Evolutionary conservation across 2,888 invertebrate genomes (phyloP), one percentile per base, ranked within the genome.

Genomic region (Dendrolimus pini): DNA sequence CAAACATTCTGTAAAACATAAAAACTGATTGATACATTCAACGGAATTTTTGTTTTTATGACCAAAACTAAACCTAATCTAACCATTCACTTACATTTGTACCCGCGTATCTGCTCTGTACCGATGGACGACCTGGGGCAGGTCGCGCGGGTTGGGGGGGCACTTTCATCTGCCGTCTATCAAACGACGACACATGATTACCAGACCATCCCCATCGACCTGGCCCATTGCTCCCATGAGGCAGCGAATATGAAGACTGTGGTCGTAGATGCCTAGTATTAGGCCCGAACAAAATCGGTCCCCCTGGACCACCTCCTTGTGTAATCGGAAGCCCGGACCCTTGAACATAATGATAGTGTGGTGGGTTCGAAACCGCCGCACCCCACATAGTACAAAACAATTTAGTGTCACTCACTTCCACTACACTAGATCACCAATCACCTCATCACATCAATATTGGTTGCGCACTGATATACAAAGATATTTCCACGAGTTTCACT

Each of bases 131-230:
- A 12, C 78, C 76, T 1, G 90, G 90, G 54, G 89, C 86, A 53
- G 88, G 87, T 41, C 87, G 77, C 42, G 75, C 85, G 1, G 89
- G 89, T 63, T 89, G 89, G 9, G 90, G 90, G 9, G 89, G 89
- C 60, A 89, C 85, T 68, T 90, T 90, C 60, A 82, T 58, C 69
- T 90, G 89, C 62, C 91, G 82, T 59, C 91, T 78, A 66, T 91
- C 91, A 71, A 91, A 85, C 61, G 92, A 86, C 61, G 92, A 87
- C 61, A 91, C 83, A 74, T 92, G 80, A 71, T 71, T 92, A 68
- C 92, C 92, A 41, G 89, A 80, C 86, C 91, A 90, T 67, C 92
- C 89, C 92, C 92, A 83, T 62, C 92, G 82, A 70, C 91, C 84
- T 65, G 92, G 86, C 67, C 92, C 85, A 77, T 92, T 89, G 78